Conservation (phyloP, 2,888 invertebrate species). For the Camptogramma bilineatum region DNA sequence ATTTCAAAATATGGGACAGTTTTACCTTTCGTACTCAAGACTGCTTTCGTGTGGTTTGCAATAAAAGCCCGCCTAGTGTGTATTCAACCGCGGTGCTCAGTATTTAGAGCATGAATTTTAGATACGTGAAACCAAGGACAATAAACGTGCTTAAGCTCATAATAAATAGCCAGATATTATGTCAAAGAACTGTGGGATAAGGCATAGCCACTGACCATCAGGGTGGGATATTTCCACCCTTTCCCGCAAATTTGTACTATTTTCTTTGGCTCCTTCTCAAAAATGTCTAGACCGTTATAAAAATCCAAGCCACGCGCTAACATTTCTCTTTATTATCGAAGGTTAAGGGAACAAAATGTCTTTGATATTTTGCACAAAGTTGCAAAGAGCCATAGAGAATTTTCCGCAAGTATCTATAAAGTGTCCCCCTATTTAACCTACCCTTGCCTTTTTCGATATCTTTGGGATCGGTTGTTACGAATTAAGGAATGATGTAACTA, state of each 20-base stretch:
- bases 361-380: constrained; percentile 42
- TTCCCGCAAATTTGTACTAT: constrained; percentile 20
- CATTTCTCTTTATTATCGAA: constrained; percentile 41
- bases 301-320: constrained; percentile 33
- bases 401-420: constrained; percentile 37
- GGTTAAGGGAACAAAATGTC: constrained; percentile 41
- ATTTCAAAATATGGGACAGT: constrained; percentile 29
- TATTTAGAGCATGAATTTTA: constrained; percentile 74
- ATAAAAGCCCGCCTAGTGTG: constrained; percentile 65
- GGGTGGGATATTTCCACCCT: constrained; percentile 33
- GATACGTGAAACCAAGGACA: constrained; percentile 63
- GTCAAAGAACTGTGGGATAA: constrained; percentile 48
- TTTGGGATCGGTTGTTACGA: constrained; percentile 30
- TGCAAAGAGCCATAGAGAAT: constrained; percentile 37
- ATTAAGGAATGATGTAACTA: constrained; percentile 17
- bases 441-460: constrained; percentile 35
- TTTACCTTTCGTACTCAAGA: constrained; percentile 55
- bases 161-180: constrained; percentile 47
- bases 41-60: constrained; percentile 67
- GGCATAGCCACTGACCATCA: constrained; percentile 36
- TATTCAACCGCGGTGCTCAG: constrained; percentile 57
- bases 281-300: constrained; percentile 38
- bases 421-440: constrained; percentile 38
- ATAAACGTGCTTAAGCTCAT: constrained; percentile 45
- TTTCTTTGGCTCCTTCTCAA: constrained; percentile 24